Conservation (phyloP, 2,797 vertebrate genomes). For the Oryzias sinensis region DNA sequence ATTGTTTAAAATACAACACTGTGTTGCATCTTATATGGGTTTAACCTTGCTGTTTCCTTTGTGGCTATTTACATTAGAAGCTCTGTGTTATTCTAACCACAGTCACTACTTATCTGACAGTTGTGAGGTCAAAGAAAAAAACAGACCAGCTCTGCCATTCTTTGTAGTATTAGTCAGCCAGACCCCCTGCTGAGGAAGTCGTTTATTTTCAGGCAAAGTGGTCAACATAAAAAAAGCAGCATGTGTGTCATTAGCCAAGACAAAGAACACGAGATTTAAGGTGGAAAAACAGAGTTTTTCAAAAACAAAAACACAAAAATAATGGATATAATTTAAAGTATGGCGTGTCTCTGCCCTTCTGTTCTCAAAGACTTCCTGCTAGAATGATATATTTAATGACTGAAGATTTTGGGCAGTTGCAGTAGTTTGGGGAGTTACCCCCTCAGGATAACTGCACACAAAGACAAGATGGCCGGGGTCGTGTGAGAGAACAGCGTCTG, state of each 20-base stretch:
- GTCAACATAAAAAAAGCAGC: too few species aligned
- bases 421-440: slow-evolving; percentile 34
- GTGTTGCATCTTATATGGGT: too few species aligned
- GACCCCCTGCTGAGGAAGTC: slow-evolving; percentile 47
- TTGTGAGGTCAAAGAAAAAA: slow-evolving; percentile 16
- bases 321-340: too few species aligned
- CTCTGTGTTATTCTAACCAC: slow-evolving; percentile 1
- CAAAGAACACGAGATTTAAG: slow-evolving; percentile 29
- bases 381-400: too few species aligned
- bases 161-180: slow-evolving; percentile 44
- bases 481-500: slow-evolving; percentile 44
- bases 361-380: too few species aligned
- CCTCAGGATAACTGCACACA: slow-evolving; percentile 52
- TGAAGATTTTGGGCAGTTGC: slow-evolving; percentile 22
- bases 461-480: slow-evolving; percentile 64
- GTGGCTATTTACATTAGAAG: background rate
- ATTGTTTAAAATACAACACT: too few species aligned
- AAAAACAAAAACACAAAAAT: too few species aligned
- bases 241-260: background rate
- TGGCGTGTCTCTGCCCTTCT: too few species aligned
- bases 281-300: background rate
- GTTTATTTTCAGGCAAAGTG: slow-evolving; percentile 1
- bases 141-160: slow-evolving; percentile 23
- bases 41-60: too few species aligned
- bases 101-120: slow-evolving; percentile 3